Conservation (phyloP, 2,113 vertebrate species). For the Bubo scandiacus region DNA sequence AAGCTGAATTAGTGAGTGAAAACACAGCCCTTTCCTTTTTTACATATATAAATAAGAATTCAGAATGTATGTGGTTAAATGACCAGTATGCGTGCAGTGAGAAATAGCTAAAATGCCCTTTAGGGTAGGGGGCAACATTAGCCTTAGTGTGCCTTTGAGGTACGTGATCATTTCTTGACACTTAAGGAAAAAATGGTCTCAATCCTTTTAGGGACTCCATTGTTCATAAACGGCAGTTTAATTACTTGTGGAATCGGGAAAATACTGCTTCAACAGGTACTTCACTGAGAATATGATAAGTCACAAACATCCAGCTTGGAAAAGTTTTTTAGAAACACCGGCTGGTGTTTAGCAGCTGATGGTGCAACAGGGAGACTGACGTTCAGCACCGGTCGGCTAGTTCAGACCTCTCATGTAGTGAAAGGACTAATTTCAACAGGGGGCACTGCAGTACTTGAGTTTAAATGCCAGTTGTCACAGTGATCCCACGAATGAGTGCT, state of each 20-base stretch:
- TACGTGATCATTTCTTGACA: background rate
- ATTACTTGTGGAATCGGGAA: background rate
- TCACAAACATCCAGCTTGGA: background rate
- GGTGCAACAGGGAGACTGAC: background rate
- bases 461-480: background rate
- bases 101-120: background rate
- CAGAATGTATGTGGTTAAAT: background rate
- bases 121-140: too few species aligned
- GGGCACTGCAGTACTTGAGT: background rate
- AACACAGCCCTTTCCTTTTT: background rate
- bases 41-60: background rate
- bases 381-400: background rate
- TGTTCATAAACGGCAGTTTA: background rate
- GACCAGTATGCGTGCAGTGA: fast-evolving
- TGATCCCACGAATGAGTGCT: fast-evolving
- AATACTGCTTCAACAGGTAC: background rate
- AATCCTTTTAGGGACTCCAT: background rate
- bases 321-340: background rate
- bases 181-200: background rate
- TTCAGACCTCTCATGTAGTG: background rate
- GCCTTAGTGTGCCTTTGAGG: background rate
- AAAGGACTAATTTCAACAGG: background rate
- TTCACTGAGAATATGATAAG: background rate
- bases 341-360: background rate
- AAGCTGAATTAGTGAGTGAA: background rate